Percentiles rank a stretch among this genome's conserved stretches.
Conservation (phyloP, 2,888 invertebrate genomes). For the Melitaea athalia region DNA sequence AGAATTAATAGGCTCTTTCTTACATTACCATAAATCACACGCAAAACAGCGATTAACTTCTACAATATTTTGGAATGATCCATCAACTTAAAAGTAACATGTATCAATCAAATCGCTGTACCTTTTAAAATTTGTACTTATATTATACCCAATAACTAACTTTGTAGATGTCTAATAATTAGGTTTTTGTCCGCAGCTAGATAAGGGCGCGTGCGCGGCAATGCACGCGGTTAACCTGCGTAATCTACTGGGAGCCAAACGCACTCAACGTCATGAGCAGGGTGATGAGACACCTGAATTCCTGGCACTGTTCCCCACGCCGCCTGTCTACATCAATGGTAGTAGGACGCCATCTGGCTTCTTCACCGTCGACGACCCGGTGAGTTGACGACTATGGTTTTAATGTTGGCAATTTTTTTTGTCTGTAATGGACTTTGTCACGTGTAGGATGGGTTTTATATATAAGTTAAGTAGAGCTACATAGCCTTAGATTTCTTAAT, state of each 20-base stretch:
- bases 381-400: conserved; percentile 54
- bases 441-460: too few relatives aligned
- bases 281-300: conserved; percentile 98
- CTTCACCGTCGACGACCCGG: conserved; percentile 96
- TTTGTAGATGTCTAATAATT: too few relatives aligned
- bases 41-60: neutral
- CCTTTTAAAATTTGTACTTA: too few relatives aligned
- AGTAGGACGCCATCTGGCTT: conserved; percentile 99
- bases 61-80: neutral
- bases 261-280: conserved; percentile 98
- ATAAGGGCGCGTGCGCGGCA: conserved; percentile 97
- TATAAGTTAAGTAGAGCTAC: too few relatives aligned
- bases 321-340: conserved; percentile 97
- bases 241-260: conserved; percentile 96
- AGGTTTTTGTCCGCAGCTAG: conserved; percentile 81
- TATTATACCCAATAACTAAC: too few relatives aligned
- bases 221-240: conserved; percentile 99
- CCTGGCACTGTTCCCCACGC: conserved; percentile 93
- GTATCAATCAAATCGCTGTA: too few relatives aligned
- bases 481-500: too few relatives aligned
- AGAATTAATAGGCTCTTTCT: too few relatives aligned
- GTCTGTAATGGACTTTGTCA: too few relatives aligned
- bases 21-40: neutral
- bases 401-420: too few relatives aligned
- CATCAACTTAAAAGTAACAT: too few relatives aligned